A percentile compares a stretch with the other conserved stretches of the same genome.
phyloP scores from a whole-genome alignment of 2,888 invertebrate species.

The Toxonevra muliebris region DNA sequence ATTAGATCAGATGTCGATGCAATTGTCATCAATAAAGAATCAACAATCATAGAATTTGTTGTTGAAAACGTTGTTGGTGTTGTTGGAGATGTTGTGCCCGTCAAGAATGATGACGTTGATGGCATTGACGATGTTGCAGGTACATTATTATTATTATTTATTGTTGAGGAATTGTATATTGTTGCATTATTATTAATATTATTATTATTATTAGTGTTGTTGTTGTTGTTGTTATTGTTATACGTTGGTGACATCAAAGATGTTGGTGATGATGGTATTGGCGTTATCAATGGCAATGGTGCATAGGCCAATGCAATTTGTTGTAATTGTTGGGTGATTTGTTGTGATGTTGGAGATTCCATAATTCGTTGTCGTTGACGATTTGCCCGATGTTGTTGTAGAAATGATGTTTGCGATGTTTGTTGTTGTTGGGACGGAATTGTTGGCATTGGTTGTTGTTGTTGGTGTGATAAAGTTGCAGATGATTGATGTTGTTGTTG shows the following conservation, averaged over 20 bases:
- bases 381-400: slow-evolving; percentile 9
- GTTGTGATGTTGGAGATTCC: slow-evolving; percentile 33
- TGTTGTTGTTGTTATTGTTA: slow-evolving; percentile 14
- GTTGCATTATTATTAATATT: slow-evolving; percentile 16
- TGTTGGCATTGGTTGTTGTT: neutral
- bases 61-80: slow-evolving; percentile 34
- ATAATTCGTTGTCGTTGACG: slow-evolving; percentile 23
- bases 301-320: neutral
- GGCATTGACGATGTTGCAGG: slow-evolving; percentile 32
- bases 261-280: slow-evolving; percentile 13
- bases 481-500: slow-evolving; percentile 13
- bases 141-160: slow-evolving; percentile 29
- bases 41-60: slow-evolving; percentile 5
- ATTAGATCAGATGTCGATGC: slow-evolving; percentile 1
- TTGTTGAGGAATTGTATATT: neutral
- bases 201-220: slow-evolving; percentile 12
- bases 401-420: slow-evolving; percentile 6
- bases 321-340: neutral
- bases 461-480: slow-evolving; percentile 7
- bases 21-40: slow-evolving; percentile 1
- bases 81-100: slow-evolving; percentile 31
- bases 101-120: neutral
- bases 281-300: slow-evolving; percentile 21
- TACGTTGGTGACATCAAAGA: slow-evolving; percentile 3
- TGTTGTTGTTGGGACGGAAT: slow-evolving; percentile 2